These are phyloP conservation scores for Hemiscyllium ocellatum DNA, from an alignment of 2,113 vertebrate species.

Conservation along the genomic window DNA sequence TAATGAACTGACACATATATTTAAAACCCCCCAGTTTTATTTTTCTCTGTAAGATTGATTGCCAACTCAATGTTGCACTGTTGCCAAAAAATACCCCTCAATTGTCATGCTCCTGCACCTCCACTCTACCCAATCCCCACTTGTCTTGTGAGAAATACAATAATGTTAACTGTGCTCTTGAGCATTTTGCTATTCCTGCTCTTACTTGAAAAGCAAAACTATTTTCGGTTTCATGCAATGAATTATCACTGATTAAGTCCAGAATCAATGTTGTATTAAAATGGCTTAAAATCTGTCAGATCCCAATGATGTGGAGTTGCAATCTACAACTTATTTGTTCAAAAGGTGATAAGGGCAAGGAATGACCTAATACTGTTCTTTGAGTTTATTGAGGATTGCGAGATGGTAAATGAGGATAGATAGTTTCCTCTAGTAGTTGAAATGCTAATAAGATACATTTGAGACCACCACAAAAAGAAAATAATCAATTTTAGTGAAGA, in stretches of 20 bases:
- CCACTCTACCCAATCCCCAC: background rate
- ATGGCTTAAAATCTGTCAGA: background rate
- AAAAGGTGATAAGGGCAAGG: background rate
- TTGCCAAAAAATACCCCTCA: background rate
- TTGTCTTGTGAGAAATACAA: background rate
- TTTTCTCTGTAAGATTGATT: background rate
- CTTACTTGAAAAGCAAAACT: background rate
- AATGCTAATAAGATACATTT: background rate
- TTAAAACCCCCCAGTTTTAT: background rate
- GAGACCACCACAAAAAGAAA: background rate
- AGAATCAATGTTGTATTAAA: background rate
- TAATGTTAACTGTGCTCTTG: background rate
- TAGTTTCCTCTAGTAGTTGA: background rate
- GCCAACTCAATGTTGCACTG: no score
- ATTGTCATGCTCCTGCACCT: no score
- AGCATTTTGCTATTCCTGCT: background rate
- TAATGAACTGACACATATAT: background rate
- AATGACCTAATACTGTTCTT: background rate
- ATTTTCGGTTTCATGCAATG: background rate
- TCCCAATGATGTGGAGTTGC: background rate
- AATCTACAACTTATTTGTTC: background rate
- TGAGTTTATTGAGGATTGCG: background rate
- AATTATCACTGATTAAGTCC: background rate
- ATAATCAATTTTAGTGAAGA: background rate
- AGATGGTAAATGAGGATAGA: background rate